Evolutionary conservation across 1,140 invertebrate genomes (phyloP).

Genomic region (Cyrtorhinus lividipennis): DNA sequence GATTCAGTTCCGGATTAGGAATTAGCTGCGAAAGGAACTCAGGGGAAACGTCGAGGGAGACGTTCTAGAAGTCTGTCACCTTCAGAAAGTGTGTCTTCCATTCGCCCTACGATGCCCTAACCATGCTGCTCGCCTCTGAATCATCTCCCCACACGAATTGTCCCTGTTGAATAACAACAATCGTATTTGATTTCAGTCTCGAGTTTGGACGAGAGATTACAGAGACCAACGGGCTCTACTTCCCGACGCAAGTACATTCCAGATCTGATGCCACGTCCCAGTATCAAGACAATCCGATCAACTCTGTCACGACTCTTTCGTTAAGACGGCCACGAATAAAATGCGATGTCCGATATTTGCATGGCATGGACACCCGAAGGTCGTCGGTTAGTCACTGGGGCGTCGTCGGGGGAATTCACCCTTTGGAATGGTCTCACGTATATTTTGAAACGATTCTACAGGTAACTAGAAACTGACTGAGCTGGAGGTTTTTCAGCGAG

Average conservation of each 20-base stretch:
- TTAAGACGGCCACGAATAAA: constrained; percentile 98
- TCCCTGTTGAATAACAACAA: constrained; percentile 17
- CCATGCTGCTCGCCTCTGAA: too few species aligned
- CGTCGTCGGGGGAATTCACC: constrained; percentile 98
- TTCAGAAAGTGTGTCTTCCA: too few species aligned
- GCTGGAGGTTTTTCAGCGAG: too few species aligned
- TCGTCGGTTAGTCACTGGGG: constrained; percentile 89
- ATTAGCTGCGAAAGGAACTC: too few species aligned
- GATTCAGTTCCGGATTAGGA: too few species aligned
- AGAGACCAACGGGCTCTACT: constrained; percentile 73
- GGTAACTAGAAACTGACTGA: too few species aligned
- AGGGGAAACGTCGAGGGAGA: too few species aligned
- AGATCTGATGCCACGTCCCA: constrained; percentile 75
- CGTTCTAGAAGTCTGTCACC: too few species aligned
- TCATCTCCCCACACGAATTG: too few species aligned
- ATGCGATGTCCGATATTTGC: constrained; percentile 96
- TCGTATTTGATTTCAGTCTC: constrained; percentile 43
- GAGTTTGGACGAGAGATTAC: constrained; percentile 86
- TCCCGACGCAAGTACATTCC: constrained; percentile 80
- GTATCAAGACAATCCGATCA: constrained; percentile 87
- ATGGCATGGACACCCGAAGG: constrained; percentile 99
- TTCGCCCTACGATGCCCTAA: too few species aligned
- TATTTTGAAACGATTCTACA: constrained; percentile 99
- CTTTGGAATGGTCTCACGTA: constrained; percentile 99
- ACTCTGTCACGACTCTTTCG: constrained; percentile 94